Conservation (phyloP, 2,888 invertebrate species). For the Aphidius colemani region DNA sequence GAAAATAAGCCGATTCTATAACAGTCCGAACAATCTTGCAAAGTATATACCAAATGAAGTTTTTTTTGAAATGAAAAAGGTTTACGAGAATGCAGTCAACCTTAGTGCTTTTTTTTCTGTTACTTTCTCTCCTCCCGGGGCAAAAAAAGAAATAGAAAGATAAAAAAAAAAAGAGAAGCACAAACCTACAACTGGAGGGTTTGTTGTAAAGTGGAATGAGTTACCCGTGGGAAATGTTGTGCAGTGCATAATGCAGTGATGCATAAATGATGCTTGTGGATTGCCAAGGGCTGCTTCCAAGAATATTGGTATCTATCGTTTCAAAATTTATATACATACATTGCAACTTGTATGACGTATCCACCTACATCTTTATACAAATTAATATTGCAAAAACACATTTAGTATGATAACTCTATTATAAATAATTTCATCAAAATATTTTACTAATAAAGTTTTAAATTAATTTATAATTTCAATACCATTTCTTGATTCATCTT, state of each 20-base stretch:
- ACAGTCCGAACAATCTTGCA: too few species aligned
- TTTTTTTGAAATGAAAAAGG: too few species aligned
- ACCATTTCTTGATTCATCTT: not conserved
- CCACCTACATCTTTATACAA: not conserved
- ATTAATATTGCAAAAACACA: not conserved
- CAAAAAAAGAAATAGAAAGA: constrained; percentile 6
- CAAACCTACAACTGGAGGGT: constrained; percentile 7
- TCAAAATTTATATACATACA: too few species aligned
- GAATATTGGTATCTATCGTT: not conserved
- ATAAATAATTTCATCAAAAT: too few species aligned
- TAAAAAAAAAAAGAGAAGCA: constrained; percentile 12
- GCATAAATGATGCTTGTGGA: constrained; percentile 43
- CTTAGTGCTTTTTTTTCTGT: not conserved
- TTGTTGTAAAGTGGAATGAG: constrained; percentile 24
- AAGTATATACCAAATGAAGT: too few species aligned
- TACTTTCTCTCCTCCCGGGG: not conserved
- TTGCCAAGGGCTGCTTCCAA: constrained; percentile 28
- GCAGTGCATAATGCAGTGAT: constrained; percentile 47
- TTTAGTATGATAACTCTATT: not conserved
- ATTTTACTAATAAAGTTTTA: too few species aligned
- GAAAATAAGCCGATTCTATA: too few species aligned
- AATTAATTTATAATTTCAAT: not conserved
- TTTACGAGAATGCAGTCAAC: too few species aligned
- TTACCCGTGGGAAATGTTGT: constrained; percentile 49
- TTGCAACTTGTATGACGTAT: not conserved